Evolutionary conservation across 2,888 invertebrate genomes (phyloP).

Genomic region (Plebejus argus): DNA sequence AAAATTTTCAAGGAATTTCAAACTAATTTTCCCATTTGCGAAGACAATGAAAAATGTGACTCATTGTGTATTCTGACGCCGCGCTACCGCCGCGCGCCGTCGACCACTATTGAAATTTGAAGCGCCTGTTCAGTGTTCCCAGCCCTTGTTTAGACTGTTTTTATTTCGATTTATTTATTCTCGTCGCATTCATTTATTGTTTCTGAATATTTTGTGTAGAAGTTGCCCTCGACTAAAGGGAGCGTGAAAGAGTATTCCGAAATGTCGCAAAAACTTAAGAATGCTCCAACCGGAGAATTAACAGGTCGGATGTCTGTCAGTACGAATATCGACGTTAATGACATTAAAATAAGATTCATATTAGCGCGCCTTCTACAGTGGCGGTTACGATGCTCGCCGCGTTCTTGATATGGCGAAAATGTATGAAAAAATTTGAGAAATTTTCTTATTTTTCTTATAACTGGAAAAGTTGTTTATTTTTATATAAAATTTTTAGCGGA

Average conservation of each 20-base stretch:
- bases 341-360: no score
- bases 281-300: no score
- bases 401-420: no score
- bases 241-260: not conserved
- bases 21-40: constrained; percentile 17
- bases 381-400: no score
- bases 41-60: constrained; percentile 11
- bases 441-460: no score
- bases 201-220: not conserved
- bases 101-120: not conserved
- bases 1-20: not conserved
- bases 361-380: no score
- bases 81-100: not conserved
- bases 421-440: no score
- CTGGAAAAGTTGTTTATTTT: no score
- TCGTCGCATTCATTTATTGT: not conserved
- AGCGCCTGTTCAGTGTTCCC: constrained; percentile 6
- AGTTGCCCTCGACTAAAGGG: not conserved
- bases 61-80: constrained; percentile 11
- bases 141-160: not conserved
- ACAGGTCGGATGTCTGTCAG: no score
- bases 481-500: no score
- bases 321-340: no score
- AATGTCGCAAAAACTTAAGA: not conserved
- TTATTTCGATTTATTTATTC: constrained; percentile 7